Evolutionary conservation across 2,113 vertebrate species (phyloP).

Genomic region (Ciconia stormi): DNA sequence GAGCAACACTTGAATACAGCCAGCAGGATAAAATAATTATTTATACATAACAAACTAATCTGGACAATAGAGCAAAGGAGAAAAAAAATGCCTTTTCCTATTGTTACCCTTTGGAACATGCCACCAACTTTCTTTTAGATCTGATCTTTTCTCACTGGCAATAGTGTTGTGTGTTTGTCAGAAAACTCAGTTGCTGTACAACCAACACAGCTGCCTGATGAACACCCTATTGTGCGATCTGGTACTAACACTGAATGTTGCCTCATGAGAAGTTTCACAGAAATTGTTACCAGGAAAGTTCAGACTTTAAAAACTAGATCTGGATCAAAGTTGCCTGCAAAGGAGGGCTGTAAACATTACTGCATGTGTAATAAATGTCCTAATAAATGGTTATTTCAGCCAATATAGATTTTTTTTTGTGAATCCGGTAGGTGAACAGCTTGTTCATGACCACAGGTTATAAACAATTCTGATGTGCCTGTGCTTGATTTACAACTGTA

Average conservation of each 20-base stretch:
- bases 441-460: background rate
- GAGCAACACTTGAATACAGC: background rate
- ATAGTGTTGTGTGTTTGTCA: background rate
- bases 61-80: background rate
- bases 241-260: background rate
- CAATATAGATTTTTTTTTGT: background rate
- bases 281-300: background rate
- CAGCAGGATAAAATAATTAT: background rate
- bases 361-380: background rate
- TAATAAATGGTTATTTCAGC: background rate
- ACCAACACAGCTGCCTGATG: background rate
- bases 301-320: background rate
- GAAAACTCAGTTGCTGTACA: background rate
- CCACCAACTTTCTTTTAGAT: background rate
- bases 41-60: background rate
- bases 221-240: fast-evolving
- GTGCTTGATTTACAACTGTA: background rate
- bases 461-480: background rate
- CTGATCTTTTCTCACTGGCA: background rate
- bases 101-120: background rate
- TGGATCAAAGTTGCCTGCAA: background rate
- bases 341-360: background rate
- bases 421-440: background rate
- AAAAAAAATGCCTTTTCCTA: background rate
- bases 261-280: background rate